Evolutionary conservation across 2,888 invertebrate species (phyloP), one percentile per base, ranked within the genome.

Genomic region (Iselma pallidipennis): DNA sequence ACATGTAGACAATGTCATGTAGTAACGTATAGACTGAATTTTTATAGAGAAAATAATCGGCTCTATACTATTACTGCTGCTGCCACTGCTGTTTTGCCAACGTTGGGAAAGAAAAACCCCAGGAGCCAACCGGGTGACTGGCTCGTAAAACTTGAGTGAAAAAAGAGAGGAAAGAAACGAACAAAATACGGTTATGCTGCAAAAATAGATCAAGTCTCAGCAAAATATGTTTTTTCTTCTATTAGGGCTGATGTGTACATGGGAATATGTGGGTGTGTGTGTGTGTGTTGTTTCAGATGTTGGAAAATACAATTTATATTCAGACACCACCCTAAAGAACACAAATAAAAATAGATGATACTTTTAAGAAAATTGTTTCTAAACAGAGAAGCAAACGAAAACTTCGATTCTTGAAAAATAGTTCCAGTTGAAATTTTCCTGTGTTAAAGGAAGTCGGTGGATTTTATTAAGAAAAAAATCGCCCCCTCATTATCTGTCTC

Each of bases 161-260:
- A 54, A 42, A 42, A 55, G 49, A 53, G 63, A 65, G 69, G 74
- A 73, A 64, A 67, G 72, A 71, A 74, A 72, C 66, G 75, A 74
- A 68, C 72, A 73, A 72, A 73, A 76, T 73, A 72, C 68, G 71
- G 70, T 66, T 70, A 68, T 70, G 71, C 71, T 69, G 74, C 74
- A 74, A 68, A 74, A 75, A 75, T 76, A 76, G 74, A 76, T 71
- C 76, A 68, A 70, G 70, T 73, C 73, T 73, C 73, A 72, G 76
- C 72, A 68, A 71, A 74, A 70, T 71, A 68, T 72, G 71, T 69
- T 69, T 73, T 67, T 71, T 66, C 65, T 55, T 68, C 67, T 65
- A 68, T 54, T 61, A 63, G 66, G 63, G 68, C 55, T 66, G 66
- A 65, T 61, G n/a, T n/a, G n/a, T n/a, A n/a, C n/a, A n/a, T n/a